These are phyloP conservation scores for Pampusana beccarii DNA, from an alignment of 2,113 vertebrate species.

Conservation along the genomic window DNA sequence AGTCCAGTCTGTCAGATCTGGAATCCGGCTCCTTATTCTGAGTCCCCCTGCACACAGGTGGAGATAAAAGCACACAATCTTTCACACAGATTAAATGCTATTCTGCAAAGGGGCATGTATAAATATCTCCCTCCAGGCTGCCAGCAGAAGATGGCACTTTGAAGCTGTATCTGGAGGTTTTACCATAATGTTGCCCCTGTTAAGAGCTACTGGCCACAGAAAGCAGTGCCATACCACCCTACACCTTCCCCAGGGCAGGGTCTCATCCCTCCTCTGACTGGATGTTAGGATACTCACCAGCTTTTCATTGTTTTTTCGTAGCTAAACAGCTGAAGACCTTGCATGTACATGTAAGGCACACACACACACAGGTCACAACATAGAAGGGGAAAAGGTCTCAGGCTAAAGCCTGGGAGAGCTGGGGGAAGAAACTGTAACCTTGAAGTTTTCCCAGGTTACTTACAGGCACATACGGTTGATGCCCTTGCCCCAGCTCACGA, in stretches of 20 bases:
- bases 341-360: background rate
- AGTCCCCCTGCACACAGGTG: background rate
- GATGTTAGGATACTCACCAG: background rate
- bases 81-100: background rate
- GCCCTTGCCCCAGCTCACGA: background rate
- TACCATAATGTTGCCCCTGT: background rate
- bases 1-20: background rate
- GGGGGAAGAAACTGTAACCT: background rate
- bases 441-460: background rate
- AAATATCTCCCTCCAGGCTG: background rate
- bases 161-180: background rate
- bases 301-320: background rate
- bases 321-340: background rate
- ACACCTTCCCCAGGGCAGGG: background rate
- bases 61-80: background rate
- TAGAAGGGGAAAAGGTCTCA: background rate
- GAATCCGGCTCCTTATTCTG: background rate
- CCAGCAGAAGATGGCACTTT: background rate
- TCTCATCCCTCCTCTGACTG: background rate
- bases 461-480: background rate
- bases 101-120: background rate
- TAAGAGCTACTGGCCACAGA: background rate
- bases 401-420: background rate
- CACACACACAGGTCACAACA: background rate
- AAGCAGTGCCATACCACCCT: background rate